Percentiles rank a stretch among this genome's conserved stretches.
Conservation (phyloP, 2,113 vertebrate genomes). For the Rissa tridactyla region DNA sequence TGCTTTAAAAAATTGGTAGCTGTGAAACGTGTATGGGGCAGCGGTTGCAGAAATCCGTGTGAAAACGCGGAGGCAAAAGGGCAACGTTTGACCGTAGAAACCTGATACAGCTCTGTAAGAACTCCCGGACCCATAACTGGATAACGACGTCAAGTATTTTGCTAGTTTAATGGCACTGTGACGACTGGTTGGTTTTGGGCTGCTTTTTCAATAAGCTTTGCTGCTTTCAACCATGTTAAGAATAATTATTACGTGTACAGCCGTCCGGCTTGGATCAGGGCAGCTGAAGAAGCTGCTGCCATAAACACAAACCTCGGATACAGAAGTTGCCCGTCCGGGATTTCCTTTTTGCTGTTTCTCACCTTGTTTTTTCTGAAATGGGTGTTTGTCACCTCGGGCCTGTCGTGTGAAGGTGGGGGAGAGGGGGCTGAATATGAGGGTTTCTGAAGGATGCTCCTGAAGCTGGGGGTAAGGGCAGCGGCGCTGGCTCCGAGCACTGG, state of each 20-base stretch:
- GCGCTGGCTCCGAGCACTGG: too few species aligned
- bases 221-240: neutral
- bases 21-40: too few species aligned
- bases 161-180: neutral
- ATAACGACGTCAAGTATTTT: neutral
- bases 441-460: neutral
- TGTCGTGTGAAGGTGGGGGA: neutral
- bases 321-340: too few species aligned
- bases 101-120: too few species aligned
- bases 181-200: neutral
- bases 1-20: neutral
- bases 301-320: neutral
- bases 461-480: neutral
- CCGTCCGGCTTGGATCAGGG: neutral
- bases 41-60: neutral
- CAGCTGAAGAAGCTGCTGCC: neutral
- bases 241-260: fast-evolving
- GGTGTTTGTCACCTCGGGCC: neutral
- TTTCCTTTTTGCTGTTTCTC: neutral
- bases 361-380: neutral
- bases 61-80: neutral
- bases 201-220: neutral
- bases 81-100: neutral
- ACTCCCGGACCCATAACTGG: too few species aligned
- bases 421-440: neutral